phyloP scores from a whole-genome alignment of 2,113 vertebrate genomes.

The Atrichornis clamosus region DNA sequence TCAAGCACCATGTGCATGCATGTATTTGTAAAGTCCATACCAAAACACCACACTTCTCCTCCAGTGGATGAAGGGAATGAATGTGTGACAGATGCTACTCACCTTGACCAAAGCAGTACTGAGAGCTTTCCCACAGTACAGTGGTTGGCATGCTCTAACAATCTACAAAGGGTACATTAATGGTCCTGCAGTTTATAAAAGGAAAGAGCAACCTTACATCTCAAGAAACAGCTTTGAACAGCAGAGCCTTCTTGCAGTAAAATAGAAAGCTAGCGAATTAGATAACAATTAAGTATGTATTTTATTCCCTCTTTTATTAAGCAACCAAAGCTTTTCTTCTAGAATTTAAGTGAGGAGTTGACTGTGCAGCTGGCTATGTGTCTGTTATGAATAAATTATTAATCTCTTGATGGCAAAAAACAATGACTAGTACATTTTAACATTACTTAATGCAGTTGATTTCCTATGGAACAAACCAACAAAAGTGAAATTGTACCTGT shows the following conservation, averaged over 20 bases:
- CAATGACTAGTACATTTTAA: not conserved
- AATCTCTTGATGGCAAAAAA: not conserved
- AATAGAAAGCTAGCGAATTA: not conserved
- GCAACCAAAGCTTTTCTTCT: not conserved
- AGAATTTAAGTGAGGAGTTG: not conserved
- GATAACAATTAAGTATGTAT: not conserved
- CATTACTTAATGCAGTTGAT: not conserved
- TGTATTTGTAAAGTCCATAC: not conserved
- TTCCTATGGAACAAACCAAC: not conserved
- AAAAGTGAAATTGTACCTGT: not conserved
- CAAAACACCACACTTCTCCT: not conserved
- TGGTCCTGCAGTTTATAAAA: not conserved
- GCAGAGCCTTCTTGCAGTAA: not conserved
- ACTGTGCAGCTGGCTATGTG: not conserved
- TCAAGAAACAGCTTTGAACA: not conserved
- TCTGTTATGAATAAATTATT: not conserved
- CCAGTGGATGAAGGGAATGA: not conserved
- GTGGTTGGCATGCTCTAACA: not conserved
- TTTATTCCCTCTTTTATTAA: not conserved
- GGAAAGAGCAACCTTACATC: not conserved
- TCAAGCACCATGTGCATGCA: not conserved
- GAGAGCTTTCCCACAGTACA: not conserved
- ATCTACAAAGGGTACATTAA: not conserved
- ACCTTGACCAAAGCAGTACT: not conserved
- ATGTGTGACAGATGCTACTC: not conserved